phyloP scores from a whole-genome alignment of 1,140 invertebrate species.

The Anadara kagoshimensis region DNA sequence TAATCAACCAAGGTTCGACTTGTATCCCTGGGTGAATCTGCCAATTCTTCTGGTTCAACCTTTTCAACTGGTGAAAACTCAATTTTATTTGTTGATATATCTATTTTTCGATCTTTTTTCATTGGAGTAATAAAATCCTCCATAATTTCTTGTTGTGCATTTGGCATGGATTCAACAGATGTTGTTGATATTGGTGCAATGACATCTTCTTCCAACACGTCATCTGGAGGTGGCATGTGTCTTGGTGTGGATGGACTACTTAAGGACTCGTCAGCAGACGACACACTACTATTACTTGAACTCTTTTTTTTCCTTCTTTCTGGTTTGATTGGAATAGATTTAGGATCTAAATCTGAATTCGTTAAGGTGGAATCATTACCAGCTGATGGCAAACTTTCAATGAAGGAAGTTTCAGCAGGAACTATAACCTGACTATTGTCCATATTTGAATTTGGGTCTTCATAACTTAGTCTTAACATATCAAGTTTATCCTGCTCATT shows the following conservation, averaged over 20 bases:
- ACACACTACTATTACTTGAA: constrained; percentile 35
- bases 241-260: constrained; percentile 15
- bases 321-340: constrained; percentile 51
- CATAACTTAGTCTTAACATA: constrained; percentile 53
- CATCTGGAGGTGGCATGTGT: constrained; percentile 4
- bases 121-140: constrained; percentile 45
- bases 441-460: constrained; percentile 40
- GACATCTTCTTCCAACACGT: constrained; percentile 22
- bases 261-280: constrained; percentile 14
- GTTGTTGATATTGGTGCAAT: constrained; percentile 15
- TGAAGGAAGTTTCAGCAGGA: constrained; percentile 23
- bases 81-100: constrained; percentile 34
- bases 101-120: constrained; percentile 34
- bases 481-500: constrained; percentile 56
- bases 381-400: not conserved
- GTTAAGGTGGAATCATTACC: constrained; percentile 5
- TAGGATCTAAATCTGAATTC: constrained; percentile 31
- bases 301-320: constrained; percentile 58
- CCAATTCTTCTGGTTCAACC: not conserved
- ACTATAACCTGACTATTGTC: constrained; percentile 20
- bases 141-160: constrained; percentile 21
- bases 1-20: constrained; percentile 38
- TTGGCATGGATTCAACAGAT: constrained; percentile 4
- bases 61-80: constrained; percentile 25
- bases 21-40: constrained; percentile 12